Conservation (phyloP, 2,797 vertebrate species). For the Momotus momota region DNA sequence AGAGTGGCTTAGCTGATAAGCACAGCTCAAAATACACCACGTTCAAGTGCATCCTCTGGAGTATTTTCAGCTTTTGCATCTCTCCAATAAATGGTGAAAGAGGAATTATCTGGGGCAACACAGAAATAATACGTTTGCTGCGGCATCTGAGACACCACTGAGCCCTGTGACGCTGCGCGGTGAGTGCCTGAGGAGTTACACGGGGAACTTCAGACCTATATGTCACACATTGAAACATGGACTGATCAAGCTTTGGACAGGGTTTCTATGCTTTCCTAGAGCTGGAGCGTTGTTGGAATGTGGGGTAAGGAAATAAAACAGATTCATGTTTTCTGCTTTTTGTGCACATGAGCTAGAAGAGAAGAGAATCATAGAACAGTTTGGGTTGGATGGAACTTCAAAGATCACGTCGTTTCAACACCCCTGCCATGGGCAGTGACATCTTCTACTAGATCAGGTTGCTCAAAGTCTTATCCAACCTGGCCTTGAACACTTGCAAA, state of each 20-base stretch:
- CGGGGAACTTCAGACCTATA: fast-evolving
- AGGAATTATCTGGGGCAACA: neutral
- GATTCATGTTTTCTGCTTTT: neutral
- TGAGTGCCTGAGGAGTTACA: neutral
- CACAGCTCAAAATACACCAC: neutral
- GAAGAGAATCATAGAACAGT: neutral
- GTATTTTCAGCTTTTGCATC: neutral
- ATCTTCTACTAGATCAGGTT: neutral
- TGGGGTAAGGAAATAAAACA: neutral
- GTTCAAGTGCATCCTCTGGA: neutral
- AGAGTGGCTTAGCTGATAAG: neutral
- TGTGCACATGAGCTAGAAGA: fast-evolving
- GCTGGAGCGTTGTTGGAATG: neutral
- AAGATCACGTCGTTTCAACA: neutral
- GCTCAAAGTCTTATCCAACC: neutral
- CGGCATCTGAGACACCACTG: fast-evolving
- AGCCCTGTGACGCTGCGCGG: fast-evolving
- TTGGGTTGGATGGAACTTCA: neutral
- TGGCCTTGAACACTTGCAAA: neutral
- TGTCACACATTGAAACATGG: fast-evolving
- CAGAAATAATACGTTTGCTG: neutral
- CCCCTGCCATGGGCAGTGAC: neutral
- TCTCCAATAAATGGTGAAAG: neutral
- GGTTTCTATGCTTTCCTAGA: neutral
- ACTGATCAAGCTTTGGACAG: neutral